Base-by-base conservation (phyloP, 2,113 vertebrate genomes). In the Leuciscus idus region DNA sequence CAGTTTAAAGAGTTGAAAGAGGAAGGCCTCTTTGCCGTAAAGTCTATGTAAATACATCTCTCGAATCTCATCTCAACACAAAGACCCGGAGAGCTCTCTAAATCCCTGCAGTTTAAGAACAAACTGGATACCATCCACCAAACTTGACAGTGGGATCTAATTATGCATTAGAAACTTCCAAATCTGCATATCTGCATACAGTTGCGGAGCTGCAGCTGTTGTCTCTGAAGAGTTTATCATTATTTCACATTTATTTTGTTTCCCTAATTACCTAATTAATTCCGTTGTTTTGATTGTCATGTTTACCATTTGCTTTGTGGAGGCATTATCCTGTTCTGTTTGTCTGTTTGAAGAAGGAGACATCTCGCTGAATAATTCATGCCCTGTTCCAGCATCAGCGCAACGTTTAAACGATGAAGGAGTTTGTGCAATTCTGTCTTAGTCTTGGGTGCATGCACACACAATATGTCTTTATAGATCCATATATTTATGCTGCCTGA, bases 361-460 rank as follows among this genome's bases (percentile, higher is more conserved):
- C 88, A 75, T 90, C 73, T 90, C 84, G 68, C 86, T 95, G 93
- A 95, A 95, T 95, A 92, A 95, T 95, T 92, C 94, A 95, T 93
- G 92, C 86, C 50, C 87, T 75, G 91, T 91, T 92, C 89, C 93
- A 90, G 92, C 89, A 89, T 94, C 93, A 95, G 92, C 91, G 86
- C 93, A 93, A 92, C 92, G 91, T 94, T 95, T 95, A 95, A 94
- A 95, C 92, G 91, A 94, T 94, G 93, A 94, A 95, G 93, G 93
- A 92, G 89, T 93, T 93, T 86, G 90, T 93, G 93, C 93, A 92
- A 93, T 92, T 90, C 91, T 33, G 48, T 75, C 87, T 90, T 90
- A 80, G 92, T 87, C 91, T 89, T 43, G 33, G 5, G 46, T 75
- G 23, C 83, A 70, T 39, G 23, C 74, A 75, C 81, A 33, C 86